A percentile compares a stretch with the other conserved stretches of the same genome.
Conservation (phyloP, 2,113 vertebrate species). For the Tapirus terrestris region DNA sequence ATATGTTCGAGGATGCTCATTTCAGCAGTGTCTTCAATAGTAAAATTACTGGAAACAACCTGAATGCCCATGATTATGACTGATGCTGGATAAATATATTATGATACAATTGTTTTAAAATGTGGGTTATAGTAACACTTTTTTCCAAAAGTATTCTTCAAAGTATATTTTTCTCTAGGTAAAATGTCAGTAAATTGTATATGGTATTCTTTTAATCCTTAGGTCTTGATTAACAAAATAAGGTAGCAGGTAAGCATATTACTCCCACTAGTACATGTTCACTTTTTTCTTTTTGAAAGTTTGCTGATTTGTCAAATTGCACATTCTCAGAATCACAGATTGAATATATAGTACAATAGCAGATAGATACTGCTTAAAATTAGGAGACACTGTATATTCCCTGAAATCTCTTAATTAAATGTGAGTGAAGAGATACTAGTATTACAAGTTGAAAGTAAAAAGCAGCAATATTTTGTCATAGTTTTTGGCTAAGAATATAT, state of each 20-base stretch:
- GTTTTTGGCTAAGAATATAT: background rate
- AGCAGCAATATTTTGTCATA: background rate
- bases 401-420: background rate
- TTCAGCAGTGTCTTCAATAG: background rate
- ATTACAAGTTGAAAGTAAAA: constrained; percentile 38
- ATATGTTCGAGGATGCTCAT: background rate
- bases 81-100: background rate
- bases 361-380: background rate
- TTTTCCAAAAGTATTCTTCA: background rate
- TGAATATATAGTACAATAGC: background rate
- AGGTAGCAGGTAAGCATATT: background rate
- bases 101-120: background rate
- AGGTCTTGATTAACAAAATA: background rate
- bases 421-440: background rate
- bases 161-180: background rate
- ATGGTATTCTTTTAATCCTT: background rate
- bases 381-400: background rate
- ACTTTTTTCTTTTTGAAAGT: background rate
- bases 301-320: background rate
- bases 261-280: background rate
- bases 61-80: background rate
- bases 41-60: background rate
- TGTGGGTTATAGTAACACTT: background rate
- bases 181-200: background rate
- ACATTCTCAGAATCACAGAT: background rate